A percentile compares a stretch with the other conserved stretches of the same genome.
Conservation (phyloP, 1,140 invertebrate species). For the Aphaenogaster floridana region DNA sequence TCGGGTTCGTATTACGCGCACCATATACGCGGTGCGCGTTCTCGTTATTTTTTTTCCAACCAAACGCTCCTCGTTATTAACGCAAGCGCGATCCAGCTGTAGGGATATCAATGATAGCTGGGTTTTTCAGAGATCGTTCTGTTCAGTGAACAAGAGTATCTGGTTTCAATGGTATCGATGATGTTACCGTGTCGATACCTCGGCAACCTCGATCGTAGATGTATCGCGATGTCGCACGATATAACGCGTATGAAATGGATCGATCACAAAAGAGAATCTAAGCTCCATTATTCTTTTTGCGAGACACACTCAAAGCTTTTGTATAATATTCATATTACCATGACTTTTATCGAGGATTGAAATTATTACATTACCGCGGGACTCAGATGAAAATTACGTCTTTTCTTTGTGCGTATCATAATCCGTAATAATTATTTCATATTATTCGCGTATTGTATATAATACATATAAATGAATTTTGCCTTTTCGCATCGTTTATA, state of each 20-base stretch:
- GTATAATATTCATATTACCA: background rate
- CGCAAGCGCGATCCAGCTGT: constrained; percentile 45
- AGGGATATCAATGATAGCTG: constrained; percentile 74
- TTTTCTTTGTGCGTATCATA: background rate
- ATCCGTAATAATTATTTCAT: background rate
- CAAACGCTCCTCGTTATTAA: constrained; percentile 65
- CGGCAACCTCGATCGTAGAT: constrained; percentile 59
- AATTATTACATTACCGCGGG: constrained; percentile 17
- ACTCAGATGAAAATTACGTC: constrained; percentile 6
- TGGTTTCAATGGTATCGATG: constrained; percentile 79
- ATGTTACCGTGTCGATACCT: constrained; percentile 70
- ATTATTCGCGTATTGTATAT: constrained; percentile 16
- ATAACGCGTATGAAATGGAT: constrained; percentile 33
- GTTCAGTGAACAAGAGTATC: constrained; percentile 74
- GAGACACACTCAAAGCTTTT: constrained; percentile 7
- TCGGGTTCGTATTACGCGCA: constrained; percentile 49
- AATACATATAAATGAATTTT: constrained; percentile 31
- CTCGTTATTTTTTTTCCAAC: constrained; percentile 24
- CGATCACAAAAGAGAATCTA: constrained; percentile 46
- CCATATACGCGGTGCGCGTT: background rate
- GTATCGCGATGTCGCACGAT: constrained; percentile 36
- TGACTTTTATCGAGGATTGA: constrained; percentile 1
- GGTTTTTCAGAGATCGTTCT: constrained; percentile 67
- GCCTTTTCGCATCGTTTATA: constrained; percentile 29
- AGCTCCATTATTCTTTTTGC: constrained; percentile 28